Percentiles rank a stretch among this genome's conserved stretches.
Evolutionary conservation across 2,113 vertebrate genomes (phyloP).

Genomic region (Alosa alosa): DNA sequence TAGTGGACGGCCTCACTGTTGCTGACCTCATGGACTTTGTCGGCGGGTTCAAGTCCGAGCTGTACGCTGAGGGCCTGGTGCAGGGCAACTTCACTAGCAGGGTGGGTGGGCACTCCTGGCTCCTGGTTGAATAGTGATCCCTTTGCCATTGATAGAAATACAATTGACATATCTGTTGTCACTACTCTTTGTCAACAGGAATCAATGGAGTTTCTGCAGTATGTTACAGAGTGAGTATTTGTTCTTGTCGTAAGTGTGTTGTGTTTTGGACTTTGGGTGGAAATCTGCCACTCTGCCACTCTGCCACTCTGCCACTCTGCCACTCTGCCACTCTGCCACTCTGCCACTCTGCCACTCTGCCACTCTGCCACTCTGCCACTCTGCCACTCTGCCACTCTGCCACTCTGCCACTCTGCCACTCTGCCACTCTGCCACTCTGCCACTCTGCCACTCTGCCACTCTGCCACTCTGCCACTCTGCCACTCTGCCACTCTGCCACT

Average conservation of each 20-base stretch:
- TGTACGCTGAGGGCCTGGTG: slow-evolving; percentile 87
- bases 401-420: too few species aligned
- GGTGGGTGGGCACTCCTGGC: slow-evolving; percentile 67
- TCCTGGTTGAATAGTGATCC: background rate
- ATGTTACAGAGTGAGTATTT: slow-evolving; percentile 67
- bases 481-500: too few species aligned
- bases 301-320: too few species aligned
- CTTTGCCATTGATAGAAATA: background rate
- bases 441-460: too few species aligned
- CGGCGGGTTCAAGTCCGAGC: slow-evolving; percentile 79
- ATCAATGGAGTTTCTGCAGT: slow-evolving; percentile 67
- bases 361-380: too few species aligned
- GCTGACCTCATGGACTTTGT: slow-evolving; percentile 81
- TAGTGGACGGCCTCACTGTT: slow-evolving; percentile 79
- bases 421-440: too few species aligned
- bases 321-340: too few species aligned
- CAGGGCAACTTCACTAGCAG: slow-evolving; percentile 89
- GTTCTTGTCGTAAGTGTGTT: background rate
- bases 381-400: too few species aligned
- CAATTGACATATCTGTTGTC: background rate
- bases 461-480: too few species aligned
- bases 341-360: too few species aligned
- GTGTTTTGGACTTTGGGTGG: background rate
- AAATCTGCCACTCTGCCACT: too few species aligned
- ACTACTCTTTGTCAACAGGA: slow-evolving; percentile 58